Percentiles rank a stretch among this genome's conserved stretches.
Evolutionary conservation across 2,888 invertebrate species (phyloP).

Genomic region (Drosophila putrida): DNA sequence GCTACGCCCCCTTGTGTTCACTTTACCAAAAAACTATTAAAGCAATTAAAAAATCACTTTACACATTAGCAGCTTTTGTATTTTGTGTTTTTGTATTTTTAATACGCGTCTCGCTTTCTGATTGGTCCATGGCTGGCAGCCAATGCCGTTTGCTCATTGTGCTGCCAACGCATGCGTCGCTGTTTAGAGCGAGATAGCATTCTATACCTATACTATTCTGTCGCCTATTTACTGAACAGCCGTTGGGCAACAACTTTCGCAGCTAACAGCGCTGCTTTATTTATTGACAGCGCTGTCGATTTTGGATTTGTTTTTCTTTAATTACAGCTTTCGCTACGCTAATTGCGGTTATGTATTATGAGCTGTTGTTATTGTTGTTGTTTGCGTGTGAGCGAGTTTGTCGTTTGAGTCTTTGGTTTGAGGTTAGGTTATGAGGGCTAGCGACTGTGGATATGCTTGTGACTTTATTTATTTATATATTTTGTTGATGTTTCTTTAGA

Average conservation of each 20-base stretch:
- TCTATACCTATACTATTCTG: constrained; percentile 35
- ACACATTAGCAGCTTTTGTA: constrained; percentile 59
- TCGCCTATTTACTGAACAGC: constrained; percentile 50
- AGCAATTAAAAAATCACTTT: constrained; percentile 78
- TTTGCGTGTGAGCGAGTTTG: constrained; percentile 59
- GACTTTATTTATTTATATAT: not conserved
- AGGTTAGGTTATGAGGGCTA: constrained; percentile 33
- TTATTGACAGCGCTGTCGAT: constrained; percentile 59
- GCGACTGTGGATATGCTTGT: not conserved
- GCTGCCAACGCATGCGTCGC: constrained; percentile 67
- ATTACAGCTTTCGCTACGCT: constrained; percentile 59
- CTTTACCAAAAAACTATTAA: constrained; percentile 60
- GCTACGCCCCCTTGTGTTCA: not conserved
- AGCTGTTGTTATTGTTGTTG: constrained; percentile 18
- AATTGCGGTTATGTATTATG: constrained; percentile 56
- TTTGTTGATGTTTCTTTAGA: not conserved
- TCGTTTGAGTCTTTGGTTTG: constrained; percentile 78
- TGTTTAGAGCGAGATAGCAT: constrained; percentile 29
- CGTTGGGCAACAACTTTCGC: constrained; percentile 46
- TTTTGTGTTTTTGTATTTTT: constrained; percentile 15
- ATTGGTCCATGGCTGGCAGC: constrained; percentile 47
- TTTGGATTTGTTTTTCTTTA: constrained; percentile 47
- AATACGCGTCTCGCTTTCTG: constrained; percentile 7
- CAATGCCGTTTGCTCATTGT: constrained; percentile 29
- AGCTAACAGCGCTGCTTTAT: not conserved